A percentile compares a stretch with the other conserved stretches of the same genome.
Evolutionary conservation across 2,113 vertebrate species (phyloP).

Genomic region (Xenopus laevis): DNA sequence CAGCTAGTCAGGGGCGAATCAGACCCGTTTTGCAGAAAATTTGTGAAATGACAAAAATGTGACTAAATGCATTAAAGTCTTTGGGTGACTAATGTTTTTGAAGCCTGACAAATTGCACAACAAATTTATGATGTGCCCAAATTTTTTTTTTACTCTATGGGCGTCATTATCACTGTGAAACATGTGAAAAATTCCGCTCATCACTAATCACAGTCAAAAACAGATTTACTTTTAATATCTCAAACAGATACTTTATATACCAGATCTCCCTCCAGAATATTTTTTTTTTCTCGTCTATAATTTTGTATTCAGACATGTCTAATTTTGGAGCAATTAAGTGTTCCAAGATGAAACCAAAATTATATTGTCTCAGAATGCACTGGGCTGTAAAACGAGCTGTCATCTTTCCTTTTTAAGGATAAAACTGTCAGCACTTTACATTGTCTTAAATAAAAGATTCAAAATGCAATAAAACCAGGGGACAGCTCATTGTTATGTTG

Average conservation of each 20-base stretch:
- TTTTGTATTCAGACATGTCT: not conserved
- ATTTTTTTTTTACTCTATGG: too few species aligned
- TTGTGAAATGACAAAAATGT: too few species aligned
- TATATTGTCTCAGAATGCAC: not conserved
- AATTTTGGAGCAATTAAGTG: constrained; percentile 8
- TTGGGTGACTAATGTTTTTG: too few species aligned
- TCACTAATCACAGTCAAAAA: not conserved
- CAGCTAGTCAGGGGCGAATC: too few species aligned
- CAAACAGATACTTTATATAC: not conserved
- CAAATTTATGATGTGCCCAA: too few species aligned
- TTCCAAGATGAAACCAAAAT: constrained; percentile 1
- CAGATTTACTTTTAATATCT: not conserved
- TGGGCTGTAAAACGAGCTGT: not conserved
- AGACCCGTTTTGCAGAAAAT: too few species aligned
- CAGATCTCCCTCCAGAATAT: not conserved
- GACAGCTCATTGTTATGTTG: constrained; percentile 5
- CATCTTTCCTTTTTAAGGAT: constrained; percentile 9
- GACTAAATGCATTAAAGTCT: too few species aligned
- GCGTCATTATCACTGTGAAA: too few species aligned
- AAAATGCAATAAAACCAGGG: constrained; percentile 1
- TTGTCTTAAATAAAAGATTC: constrained; percentile 15
- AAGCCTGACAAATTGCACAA: too few species aligned
- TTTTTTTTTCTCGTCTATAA: not conserved
- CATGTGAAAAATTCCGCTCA: too few species aligned
- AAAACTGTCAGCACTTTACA: constrained; percentile 10